Percentiles rank a stretch among this genome's conserved stretches.
Conservation (phyloP, 1,140 invertebrate species). For the Lasioglossum baleicum region DNA sequence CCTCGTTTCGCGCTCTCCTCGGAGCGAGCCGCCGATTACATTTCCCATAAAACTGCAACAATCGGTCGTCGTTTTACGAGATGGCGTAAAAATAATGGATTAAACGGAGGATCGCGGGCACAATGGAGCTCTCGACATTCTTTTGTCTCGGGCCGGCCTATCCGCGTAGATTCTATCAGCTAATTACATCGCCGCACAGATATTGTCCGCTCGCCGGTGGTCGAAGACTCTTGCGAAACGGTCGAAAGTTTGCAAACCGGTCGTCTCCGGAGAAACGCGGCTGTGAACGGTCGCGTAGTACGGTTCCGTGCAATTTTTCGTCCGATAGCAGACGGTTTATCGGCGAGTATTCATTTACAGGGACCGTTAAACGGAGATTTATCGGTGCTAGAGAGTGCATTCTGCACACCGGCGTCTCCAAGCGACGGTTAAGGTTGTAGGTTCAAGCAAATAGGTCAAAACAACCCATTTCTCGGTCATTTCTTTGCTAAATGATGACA, state of each 20-base stretch:
- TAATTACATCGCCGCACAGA: slow-evolving; percentile 59
- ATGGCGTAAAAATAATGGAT: slow-evolving; percentile 58
- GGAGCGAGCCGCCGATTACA: slow-evolving; percentile 1
- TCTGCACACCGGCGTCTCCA: too few species aligned
- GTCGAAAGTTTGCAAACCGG: slow-evolving; percentile 46
- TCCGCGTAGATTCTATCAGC: slow-evolving; percentile 64
- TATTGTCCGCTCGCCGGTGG: slow-evolving; percentile 51
- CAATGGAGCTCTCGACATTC: slow-evolving; percentile 63
- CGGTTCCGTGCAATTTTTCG: slow-evolving; percentile 38
- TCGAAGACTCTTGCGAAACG: neutral
- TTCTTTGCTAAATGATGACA: too few species aligned
- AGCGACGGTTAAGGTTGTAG: too few species aligned
- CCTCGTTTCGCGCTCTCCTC: too few species aligned
- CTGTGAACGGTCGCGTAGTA: slow-evolving; percentile 36
- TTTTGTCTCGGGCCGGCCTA: slow-evolving; percentile 62
- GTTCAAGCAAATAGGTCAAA: too few species aligned
- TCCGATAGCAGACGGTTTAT: slow-evolving; percentile 36
- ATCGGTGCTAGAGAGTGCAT: neutral
- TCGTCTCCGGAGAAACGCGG: neutral
- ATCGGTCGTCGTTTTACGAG: slow-evolving; percentile 50
- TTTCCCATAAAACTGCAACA: slow-evolving; percentile 44
- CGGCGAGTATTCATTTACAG: slow-evolving; percentile 41
- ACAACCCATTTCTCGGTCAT: too few species aligned
- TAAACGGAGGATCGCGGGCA: slow-evolving; percentile 47
- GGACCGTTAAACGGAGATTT: neutral